Evolutionary conservation across 2,113 vertebrate genomes (phyloP).

Genomic region (Zapornia atra): DNA sequence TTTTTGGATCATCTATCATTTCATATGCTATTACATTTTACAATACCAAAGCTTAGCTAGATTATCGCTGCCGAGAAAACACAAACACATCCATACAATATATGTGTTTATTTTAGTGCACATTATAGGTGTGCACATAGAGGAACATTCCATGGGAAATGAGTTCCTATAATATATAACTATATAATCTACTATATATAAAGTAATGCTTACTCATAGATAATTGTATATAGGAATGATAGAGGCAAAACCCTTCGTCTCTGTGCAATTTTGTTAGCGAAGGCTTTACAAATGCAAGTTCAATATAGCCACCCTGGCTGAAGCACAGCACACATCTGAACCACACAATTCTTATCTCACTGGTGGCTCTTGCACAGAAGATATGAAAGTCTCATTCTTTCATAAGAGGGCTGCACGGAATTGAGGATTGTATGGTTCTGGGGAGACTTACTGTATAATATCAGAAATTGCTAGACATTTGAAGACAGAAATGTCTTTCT

Average conservation of each 20-base stretch:
- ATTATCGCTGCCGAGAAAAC: not conserved
- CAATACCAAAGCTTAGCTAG: not conserved
- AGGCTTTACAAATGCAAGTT: slow-evolving; percentile 62
- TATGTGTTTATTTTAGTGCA: slow-evolving; percentile 36
- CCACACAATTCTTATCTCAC: slow-evolving; percentile 55
- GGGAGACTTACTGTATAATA: slow-evolving; percentile 70
- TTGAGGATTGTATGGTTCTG: slow-evolving; percentile 68
- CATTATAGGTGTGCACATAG: slow-evolving; percentile 5
- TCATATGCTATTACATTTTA: not conserved
- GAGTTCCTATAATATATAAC: not conserved
- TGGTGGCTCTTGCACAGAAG: slow-evolving; percentile 54
- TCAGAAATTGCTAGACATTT: slow-evolving; percentile 76
- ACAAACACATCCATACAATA: not conserved
- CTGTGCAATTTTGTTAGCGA: slow-evolving; percentile 47
- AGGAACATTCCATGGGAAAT: not conserved
- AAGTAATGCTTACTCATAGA: slow-evolving; percentile 29
- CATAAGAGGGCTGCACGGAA: slow-evolving; percentile 54
- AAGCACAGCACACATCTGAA: not conserved
- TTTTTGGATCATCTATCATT: not conserved
- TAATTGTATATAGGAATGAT: slow-evolving; percentile 14
- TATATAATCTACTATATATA: not conserved
- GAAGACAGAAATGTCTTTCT: slow-evolving; percentile 77
- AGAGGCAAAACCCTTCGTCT: slow-evolving; percentile 39
- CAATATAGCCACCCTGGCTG: slow-evolving; percentile 49
- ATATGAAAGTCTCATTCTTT: slow-evolving; percentile 73